Base-by-base conservation (phyloP, 1,140 invertebrate species). In the Helicorthomorpha holstii region DNA sequence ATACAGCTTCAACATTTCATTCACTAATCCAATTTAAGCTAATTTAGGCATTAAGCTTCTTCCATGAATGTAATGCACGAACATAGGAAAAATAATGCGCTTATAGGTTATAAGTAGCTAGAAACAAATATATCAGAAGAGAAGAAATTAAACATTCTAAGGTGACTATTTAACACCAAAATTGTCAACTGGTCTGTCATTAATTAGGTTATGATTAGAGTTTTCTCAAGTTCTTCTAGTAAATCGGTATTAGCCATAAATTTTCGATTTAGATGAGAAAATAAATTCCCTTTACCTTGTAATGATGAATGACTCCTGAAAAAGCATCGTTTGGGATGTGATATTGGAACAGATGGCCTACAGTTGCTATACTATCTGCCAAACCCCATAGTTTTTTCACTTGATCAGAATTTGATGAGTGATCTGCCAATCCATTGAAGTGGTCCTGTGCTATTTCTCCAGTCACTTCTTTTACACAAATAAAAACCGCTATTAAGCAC, bases 311-410 rank as follows among this genome's bases (percentile, higher is more conserved):
- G 51, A 59, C 58, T 3, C 69, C 70, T 24, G 58, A 56, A 57
- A 73, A 70, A 1, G 69, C 63, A 47, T 73, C 64, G 25, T 63
- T 63, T 3, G 69, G 69, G 26, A 74, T 64, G 47, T 63, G 64
- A 23, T 72, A 58, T 45, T 63, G 66, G 52, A 74, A 71, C 29
- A 71, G 59, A 50, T 69, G 66, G 3, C 72, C 73, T 3, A 65
- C 64, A 1, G 59, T 58, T 2, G 69, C 66, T 14, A 64, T 60
- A 16, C 62, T 58, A 50, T 73, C 64, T 7, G 68, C 61, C 14
- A 70, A 58, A 38, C 67, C 67, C 64, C 65, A 66, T 1, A 65
- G 51, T 51, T 61, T 62, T 42, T 69, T 56, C 19, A 61, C 52
- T 21, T 34, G n/a, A n/a, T n/a, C n/a, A n/a, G n/a, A n/a, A n/a